Conservation (phyloP, 2,888 invertebrate species). For the Bursaphelenchus okinawaensis region DNA sequence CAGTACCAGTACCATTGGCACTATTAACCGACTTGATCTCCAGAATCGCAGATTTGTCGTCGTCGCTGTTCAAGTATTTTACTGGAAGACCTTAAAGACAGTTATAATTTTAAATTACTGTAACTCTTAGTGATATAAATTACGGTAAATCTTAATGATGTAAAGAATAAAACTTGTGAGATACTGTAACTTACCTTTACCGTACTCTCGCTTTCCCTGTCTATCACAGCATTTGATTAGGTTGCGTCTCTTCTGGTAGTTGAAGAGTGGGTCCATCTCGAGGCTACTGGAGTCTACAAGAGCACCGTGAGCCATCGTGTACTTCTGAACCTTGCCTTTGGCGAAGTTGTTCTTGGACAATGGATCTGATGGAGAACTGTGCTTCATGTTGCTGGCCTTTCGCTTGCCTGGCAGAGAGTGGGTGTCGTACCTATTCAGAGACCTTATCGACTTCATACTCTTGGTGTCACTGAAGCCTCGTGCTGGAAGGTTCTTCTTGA, state of each 20-base stretch:
- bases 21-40: slow-evolving; percentile 22
- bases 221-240: slow-evolving; percentile 28
- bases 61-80: slow-evolving; percentile 34
- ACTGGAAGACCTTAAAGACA: slow-evolving; percentile 38
- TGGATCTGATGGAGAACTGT: slow-evolving; percentile 10
- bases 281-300: slow-evolving; percentile 5
- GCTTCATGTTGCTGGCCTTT: slow-evolving; percentile 20
- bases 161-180: slow-evolving; percentile 2
- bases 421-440: slow-evolving; percentile 42
- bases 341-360: slow-evolving; percentile 9
- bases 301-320: background rate
- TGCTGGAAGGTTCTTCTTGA: slow-evolving; percentile 18
- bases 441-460: slow-evolving; percentile 44
- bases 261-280: slow-evolving; percentile 5
- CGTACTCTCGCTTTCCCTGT: slow-evolving; percentile 15
- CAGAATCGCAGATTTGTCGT: slow-evolving; percentile 31
- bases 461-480: slow-evolving; percentile 40
- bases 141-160: no score
- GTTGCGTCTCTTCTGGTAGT: slow-evolving; percentile 16
- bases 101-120: no score
- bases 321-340: background rate
- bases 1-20: slow-evolving; percentile 4
- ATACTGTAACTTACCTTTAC: slow-evolving; percentile 15
- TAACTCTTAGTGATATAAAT: no score
- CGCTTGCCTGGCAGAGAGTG: slow-evolving; percentile 48